Percentiles rank a stretch among this genome's conserved stretches.
phyloP scores from a whole-genome alignment of 2,888 invertebrate species.

The Cheilosia vulpina region DNA sequence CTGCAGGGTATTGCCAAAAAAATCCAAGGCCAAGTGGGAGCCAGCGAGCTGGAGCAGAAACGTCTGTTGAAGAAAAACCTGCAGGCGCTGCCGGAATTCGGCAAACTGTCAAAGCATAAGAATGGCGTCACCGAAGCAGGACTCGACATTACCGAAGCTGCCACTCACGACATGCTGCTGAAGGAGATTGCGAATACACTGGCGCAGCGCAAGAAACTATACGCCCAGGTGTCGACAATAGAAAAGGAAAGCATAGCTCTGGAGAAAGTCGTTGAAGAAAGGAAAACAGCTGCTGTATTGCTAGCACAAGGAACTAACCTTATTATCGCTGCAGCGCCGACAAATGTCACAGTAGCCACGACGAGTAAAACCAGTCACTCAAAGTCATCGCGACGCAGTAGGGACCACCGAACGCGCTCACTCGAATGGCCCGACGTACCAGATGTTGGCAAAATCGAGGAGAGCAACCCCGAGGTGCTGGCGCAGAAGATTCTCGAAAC shows the following conservation, averaged over 20 bases:
- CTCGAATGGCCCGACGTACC: slow-evolving; percentile 97
- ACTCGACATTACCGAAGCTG: slow-evolving; percentile 87
- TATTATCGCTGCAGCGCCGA: slow-evolving; percentile 76
- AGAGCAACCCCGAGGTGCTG: slow-evolving; percentile 94
- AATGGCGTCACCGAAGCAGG: slow-evolving; percentile 81
- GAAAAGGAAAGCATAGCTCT: slow-evolving; percentile 91
- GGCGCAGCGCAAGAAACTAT: slow-evolving; percentile 92
- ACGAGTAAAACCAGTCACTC: slow-evolving; percentile 78
- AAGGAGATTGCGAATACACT: slow-evolving; percentile 94
- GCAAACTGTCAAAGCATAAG: slow-evolving; percentile 85
- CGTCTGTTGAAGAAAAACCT: slow-evolving; percentile 89
- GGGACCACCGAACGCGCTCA: slow-evolving; percentile 91
- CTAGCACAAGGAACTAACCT: slow-evolving; percentile 82
- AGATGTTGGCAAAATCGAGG: slow-evolving; percentile 94
- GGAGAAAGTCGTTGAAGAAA: slow-evolving; percentile 89
- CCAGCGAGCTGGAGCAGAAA: slow-evolving; percentile 89
- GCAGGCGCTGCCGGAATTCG: slow-evolving; percentile 88
- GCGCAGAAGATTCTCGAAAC: slow-evolving; percentile 96
- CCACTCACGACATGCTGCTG: slow-evolving; percentile 92
- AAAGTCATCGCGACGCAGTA: slow-evolving; percentile 86
- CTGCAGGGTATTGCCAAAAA: slow-evolving; percentile 94
- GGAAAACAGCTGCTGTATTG: slow-evolving; percentile 84
- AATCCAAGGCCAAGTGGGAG: slow-evolving; percentile 91
- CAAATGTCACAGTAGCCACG: slow-evolving; percentile 57
- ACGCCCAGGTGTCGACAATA: slow-evolving; percentile 90